Evolutionary conservation across 2,888 invertebrate species (phyloP).

Genomic region (Drosophila sordidapex): DNA sequence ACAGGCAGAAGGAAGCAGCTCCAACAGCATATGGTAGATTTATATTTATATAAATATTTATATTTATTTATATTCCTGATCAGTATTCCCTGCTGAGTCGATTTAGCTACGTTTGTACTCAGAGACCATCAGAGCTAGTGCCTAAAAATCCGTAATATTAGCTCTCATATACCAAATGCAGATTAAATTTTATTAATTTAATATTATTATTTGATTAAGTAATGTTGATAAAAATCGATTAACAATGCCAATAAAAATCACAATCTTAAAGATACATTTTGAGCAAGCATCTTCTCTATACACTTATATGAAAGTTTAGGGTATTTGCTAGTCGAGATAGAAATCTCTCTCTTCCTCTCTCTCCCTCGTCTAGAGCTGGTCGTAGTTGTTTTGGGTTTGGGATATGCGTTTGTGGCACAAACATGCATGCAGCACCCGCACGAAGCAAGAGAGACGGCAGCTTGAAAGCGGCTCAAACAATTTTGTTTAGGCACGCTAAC

Average conservation of each 20-base stretch:
- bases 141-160: not conserved
- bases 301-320: not conserved
- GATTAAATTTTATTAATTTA: not conserved
- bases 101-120: not conserved
- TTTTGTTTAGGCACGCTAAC: constrained; percentile 72
- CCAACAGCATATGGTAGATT: not conserved
- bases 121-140: fast-evolving
- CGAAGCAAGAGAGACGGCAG: constrained; percentile 38
- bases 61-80: not conserved
- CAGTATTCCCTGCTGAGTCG: too few relatives aligned
- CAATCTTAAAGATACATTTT: not conserved
- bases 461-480: constrained; percentile 60
- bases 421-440: constrained; percentile 47
- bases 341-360: not conserved
- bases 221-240: not conserved
- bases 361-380: not conserved
- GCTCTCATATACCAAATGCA: not conserved
- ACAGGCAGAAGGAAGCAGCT: not conserved
- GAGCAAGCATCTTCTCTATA: not conserved
- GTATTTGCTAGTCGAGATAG: not conserved
- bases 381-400: constrained; percentile 5
- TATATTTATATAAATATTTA: too few relatives aligned
- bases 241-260: not conserved
- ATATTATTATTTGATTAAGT: too few relatives aligned
- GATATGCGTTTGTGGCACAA: constrained; percentile 47